These are phyloP conservation scores for Peromyscus nudipes DNA, from an alignment of 2,797 vertebrate genomes.

Conservation along the genomic window DNA sequence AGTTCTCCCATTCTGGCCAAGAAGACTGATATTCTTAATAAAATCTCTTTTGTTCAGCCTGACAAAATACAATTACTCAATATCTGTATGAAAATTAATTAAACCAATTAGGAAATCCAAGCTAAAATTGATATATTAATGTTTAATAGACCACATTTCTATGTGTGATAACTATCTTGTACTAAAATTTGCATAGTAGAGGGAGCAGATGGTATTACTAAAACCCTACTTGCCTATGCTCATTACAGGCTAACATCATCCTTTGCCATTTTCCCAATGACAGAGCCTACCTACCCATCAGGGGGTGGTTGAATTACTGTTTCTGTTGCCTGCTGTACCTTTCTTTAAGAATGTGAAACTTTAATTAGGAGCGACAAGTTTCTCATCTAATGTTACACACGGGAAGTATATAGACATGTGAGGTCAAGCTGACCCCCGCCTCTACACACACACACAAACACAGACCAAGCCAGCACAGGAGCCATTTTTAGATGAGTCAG, in stretches of 20 bases:
- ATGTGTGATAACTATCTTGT: background rate
- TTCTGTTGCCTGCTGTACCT: slow-evolving; percentile 73
- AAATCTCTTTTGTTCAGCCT: slow-evolving; percentile 57
- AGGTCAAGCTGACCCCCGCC: background rate
- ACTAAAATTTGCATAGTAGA: slow-evolving; percentile 24
- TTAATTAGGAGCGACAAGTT: slow-evolving; percentile 74
- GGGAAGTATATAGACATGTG: background rate
- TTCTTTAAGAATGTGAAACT: slow-evolving; percentile 70
- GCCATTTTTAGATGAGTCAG: slow-evolving; percentile 56
- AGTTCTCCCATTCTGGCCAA: background rate
- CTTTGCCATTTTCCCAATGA: slow-evolving; percentile 60
- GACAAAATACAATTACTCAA: slow-evolving; percentile 46
- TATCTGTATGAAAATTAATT: slow-evolving; percentile 62
- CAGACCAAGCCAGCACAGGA: background rate
- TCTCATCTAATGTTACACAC: slow-evolving; percentile 60
- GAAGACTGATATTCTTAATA: background rate
- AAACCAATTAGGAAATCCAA: slow-evolving; percentile 48
- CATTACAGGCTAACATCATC: slow-evolving; percentile 62
- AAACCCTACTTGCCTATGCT: background rate
- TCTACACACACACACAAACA: background rate
- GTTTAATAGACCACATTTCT: slow-evolving; percentile 13
- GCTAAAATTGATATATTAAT: slow-evolving; percentile 58
- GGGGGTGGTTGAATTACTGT: slow-evolving; percentile 66
- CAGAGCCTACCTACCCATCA: slow-evolving; percentile 72
- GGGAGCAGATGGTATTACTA: slow-evolving; percentile 39